phyloP scores from a whole-genome alignment of 2,113 vertebrate species.

The Tenebrosternarchus preto region DNA sequence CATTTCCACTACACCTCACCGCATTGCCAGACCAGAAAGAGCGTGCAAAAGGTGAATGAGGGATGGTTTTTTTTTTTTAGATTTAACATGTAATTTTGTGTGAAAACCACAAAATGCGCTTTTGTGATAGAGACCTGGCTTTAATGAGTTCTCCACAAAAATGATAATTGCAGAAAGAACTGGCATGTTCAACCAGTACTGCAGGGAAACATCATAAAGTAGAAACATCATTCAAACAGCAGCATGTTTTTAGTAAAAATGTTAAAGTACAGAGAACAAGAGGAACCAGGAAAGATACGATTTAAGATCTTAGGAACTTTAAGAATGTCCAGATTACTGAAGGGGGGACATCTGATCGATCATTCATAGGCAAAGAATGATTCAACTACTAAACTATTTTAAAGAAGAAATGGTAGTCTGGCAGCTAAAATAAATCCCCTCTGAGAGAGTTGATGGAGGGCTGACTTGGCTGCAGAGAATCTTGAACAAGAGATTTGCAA shows the following conservation, averaged over 20 bases:
- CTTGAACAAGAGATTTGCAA: not conserved
- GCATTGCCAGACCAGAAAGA: not conserved
- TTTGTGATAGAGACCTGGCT: not conserved
- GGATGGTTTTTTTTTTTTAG: not conserved
- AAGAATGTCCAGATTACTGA: no score
- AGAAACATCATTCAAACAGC: not conserved
- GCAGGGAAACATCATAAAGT: not conserved
- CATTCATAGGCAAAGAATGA: no score
- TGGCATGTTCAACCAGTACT: not conserved
- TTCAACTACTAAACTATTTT: no score
- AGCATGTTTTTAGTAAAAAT: not conserved
- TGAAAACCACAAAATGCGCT: not conserved
- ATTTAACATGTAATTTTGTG: slow-evolving; percentile 1
- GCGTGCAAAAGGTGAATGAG: not conserved
- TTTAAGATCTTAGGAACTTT: no score
- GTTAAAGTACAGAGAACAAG: not conserved
- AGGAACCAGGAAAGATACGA: not conserved
- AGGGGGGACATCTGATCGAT: no score
- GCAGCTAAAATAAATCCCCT: not conserved
- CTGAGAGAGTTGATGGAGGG: not conserved
- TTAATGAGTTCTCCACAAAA: not conserved
- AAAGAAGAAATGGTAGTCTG: no score
- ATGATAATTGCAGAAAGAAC: not conserved
- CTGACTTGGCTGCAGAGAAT: not conserved
- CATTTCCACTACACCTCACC: not conserved